Percentiles rank a stretch among this genome's conserved stretches.
These are phyloP conservation scores for Stegana nigrithorax DNA, from an alignment of 2,888 invertebrate genomes.

Conservation along the genomic window DNA sequence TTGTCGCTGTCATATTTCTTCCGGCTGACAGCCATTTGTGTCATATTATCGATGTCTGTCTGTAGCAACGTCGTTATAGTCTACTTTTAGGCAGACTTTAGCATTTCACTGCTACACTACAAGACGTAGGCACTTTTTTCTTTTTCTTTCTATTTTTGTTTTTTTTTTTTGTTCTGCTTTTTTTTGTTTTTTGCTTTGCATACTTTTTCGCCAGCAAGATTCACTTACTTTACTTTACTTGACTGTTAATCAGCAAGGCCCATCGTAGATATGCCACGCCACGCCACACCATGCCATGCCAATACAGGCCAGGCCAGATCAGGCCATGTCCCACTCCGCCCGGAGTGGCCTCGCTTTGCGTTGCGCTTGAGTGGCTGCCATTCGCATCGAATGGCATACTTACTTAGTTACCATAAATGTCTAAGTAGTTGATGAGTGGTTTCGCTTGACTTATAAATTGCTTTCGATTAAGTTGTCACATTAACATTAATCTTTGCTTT, in stretches of 20 bases:
- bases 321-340: too few relatives aligned
- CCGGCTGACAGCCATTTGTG: not conserved
- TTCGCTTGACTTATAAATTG: conserved; percentile 57
- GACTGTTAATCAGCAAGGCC: too few relatives aligned
- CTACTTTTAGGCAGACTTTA: conserved; percentile 40
- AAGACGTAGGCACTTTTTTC: too few relatives aligned
- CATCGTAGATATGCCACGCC: too few relatives aligned
- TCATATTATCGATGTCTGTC: not conserved
- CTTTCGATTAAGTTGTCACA: conserved; percentile 60
- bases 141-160: too few relatives aligned
- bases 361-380: too few relatives aligned
- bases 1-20: conserved; percentile 43
- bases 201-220: not conserved
- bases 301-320: too few relatives aligned
- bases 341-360: too few relatives aligned
- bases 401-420: conserved; percentile 4
- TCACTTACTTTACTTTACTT: not conserved
- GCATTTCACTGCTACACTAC: too few relatives aligned
- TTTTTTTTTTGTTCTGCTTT: not conserved
- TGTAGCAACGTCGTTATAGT: conserved; percentile 18
- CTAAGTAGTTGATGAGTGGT: conserved; percentile 17
- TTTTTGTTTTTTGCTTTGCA: not conserved
- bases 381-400: too few relatives aligned
- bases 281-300: too few relatives aligned
- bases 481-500: conserved; percentile 51